These are phyloP conservation scores for Formica exsecta DNA, from an alignment of 1,140 invertebrate genomes.

Conservation along the genomic window DNA sequence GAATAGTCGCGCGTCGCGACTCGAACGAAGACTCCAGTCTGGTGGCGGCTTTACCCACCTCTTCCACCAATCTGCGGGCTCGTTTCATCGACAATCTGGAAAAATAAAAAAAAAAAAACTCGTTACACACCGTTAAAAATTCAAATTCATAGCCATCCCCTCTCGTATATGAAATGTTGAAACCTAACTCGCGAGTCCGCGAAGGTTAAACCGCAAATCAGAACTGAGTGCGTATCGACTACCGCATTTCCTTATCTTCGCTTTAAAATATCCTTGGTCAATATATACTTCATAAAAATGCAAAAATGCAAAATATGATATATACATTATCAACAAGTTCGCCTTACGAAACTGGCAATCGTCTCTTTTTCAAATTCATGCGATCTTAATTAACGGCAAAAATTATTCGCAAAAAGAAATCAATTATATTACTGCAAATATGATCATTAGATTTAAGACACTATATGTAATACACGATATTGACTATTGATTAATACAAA, in stretches of 20 bases:
- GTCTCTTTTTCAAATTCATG: not conserved
- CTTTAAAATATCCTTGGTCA: constrained; percentile 32
- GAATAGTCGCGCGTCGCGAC: constrained; percentile 84
- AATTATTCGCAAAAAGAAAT: not conserved
- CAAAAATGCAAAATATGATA: not conserved
- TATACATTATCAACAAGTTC: too few relatives aligned
- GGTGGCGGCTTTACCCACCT: constrained; percentile 84
- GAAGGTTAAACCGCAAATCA: constrained; percentile 6
- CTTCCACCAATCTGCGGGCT: constrained; percentile 82
- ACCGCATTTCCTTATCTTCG: constrained; percentile 52
- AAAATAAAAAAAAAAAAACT: constrained; percentile 72
- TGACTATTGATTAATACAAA: not conserved
- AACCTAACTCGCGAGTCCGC: constrained; percentile 28
- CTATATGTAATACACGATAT: not conserved
- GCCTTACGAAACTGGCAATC: too few relatives aligned
- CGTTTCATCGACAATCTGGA: constrained; percentile 82
- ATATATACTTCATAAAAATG: not conserved
- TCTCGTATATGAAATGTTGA: constrained; percentile 63
- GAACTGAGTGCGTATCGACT: constrained; percentile 32
- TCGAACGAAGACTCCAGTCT: constrained; percentile 85
- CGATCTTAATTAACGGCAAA: not conserved
- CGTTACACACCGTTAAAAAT: constrained; percentile 69
- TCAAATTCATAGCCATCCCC: constrained; percentile 5
- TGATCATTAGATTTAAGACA: not conserved
- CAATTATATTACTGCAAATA: not conserved